phyloP scores from a whole-genome alignment of 1,140 invertebrate genomes.

The Philotrypesis tridentata region DNA sequence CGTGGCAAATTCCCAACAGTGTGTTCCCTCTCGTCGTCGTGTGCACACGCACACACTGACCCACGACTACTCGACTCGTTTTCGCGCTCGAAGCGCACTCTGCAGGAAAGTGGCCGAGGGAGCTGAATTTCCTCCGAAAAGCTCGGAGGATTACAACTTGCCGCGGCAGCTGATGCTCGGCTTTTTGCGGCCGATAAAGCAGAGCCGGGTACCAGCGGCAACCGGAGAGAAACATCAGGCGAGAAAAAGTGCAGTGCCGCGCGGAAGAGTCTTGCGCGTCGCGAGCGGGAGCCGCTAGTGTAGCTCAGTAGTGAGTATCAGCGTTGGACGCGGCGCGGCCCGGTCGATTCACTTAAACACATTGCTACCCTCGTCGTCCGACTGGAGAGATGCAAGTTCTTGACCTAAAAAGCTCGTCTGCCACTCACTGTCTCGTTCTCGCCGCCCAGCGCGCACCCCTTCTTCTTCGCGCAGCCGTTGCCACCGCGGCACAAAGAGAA shows the following conservation, averaged over 20 bases:
- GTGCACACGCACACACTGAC: too few relatives aligned
- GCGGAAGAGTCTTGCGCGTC: background rate
- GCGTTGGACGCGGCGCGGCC: background rate
- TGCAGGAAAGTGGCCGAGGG: background rate
- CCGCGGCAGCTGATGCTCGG: background rate
- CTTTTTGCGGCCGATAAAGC: slow-evolving; percentile 25
- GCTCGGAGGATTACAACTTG: slow-evolving; percentile 7
- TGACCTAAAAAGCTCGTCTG: slow-evolving; percentile 33
- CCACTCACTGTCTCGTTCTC: background rate
- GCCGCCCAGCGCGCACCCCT: background rate
- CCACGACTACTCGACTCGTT: background rate
- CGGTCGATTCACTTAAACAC: slow-evolving; percentile 10
- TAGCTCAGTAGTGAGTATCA: background rate
- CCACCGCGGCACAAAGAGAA: background rate
- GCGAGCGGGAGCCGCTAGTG: background rate
- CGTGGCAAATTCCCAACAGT: background rate
- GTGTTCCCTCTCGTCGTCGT: background rate
- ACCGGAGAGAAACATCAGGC: background rate
- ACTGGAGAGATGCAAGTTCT: background rate
- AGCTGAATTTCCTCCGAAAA: too few relatives aligned
- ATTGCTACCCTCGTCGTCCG: background rate
- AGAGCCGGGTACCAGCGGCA: background rate
- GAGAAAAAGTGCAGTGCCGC: background rate
- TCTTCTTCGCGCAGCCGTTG: background rate
- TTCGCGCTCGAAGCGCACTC: slow-evolving; percentile 16